These are phyloP conservation scores for Abramis brama DNA, from an alignment of 2,113 vertebrate genomes.

Conservation along the genomic window DNA sequence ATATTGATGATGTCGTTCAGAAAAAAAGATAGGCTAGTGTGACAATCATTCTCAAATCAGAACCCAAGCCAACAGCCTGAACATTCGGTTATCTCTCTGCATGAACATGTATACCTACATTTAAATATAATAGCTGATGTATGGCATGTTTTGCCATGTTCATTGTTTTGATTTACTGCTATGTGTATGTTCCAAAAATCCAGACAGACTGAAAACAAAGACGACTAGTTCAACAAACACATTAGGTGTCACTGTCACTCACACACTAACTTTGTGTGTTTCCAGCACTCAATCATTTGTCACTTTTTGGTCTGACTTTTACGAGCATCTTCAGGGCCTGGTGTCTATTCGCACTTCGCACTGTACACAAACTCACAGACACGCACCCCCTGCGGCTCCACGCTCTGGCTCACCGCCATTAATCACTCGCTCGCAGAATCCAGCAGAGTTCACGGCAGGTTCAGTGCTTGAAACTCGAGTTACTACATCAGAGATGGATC, in stretches of 20 bases:
- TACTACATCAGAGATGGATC: slow-evolving; percentile 21
- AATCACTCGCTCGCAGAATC: slow-evolving; percentile 18
- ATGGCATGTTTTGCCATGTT: background rate
- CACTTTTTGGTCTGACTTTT: slow-evolving; percentile 31
- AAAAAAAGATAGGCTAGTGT: background rate
- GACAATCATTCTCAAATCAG: background rate
- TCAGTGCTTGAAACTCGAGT: slow-evolving; percentile 27
- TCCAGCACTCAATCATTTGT: slow-evolving; percentile 27
- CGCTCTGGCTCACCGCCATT: slow-evolving; percentile 34
- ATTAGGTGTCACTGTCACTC: background rate
- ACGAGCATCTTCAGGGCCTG: slow-evolving; percentile 32
- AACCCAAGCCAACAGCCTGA: background rate
- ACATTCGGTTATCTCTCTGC: background rate
- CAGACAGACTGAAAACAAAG: slow-evolving; percentile 9
- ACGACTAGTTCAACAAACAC: background rate
- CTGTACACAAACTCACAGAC: slow-evolving; percentile 42
- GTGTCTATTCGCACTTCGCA: slow-evolving; percentile 29
- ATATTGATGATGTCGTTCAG: background rate
- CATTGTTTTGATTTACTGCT: slow-evolving; percentile 11
- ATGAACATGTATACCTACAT: background rate
- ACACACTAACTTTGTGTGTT: slow-evolving; percentile 46
- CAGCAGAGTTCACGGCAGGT: slow-evolving; percentile 32
- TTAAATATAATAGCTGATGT: background rate
- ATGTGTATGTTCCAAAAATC: background rate
- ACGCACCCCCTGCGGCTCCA: slow-evolving; percentile 22